Percentiles rank a stretch among this genome's conserved stretches.
Evolutionary conservation across 2,797 vertebrate genomes (phyloP).

Genomic region (Staurois parvus): DNA sequence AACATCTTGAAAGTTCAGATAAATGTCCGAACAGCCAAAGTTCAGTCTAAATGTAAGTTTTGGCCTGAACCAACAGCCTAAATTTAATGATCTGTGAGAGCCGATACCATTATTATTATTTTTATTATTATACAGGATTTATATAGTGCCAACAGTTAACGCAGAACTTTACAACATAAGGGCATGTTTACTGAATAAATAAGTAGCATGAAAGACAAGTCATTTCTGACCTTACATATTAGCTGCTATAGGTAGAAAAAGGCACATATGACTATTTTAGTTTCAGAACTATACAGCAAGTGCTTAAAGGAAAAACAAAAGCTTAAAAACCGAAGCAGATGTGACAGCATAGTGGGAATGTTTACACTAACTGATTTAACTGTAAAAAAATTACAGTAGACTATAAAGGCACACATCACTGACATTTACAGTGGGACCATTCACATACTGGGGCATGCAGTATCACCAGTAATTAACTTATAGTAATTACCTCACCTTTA

Average conservation of each 20-base stretch:
- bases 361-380: constrained; percentile 71
- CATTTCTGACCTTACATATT: background rate
- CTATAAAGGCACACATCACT: constrained; percentile 64
- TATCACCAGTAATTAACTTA: constrained; percentile 77
- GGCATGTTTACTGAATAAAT: background rate
- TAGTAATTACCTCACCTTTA: constrained; percentile 80
- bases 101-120: too few species aligned
- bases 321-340: constrained; percentile 23
- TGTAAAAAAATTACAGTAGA: constrained; percentile 67
- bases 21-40: too few species aligned
- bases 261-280: background rate
- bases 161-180: too few species aligned
- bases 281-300: background rate
- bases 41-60: too few species aligned
- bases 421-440: constrained; percentile 68
- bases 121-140: too few species aligned
- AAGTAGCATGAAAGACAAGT: background rate
- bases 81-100: background rate
- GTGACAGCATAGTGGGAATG: constrained; percentile 55
- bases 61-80: too few species aligned
- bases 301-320: background rate
- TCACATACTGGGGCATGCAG: constrained; percentile 70
- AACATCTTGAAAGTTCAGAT: too few species aligned
- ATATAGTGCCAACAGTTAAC: too few species aligned
- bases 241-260: background rate